A percentile compares a stretch with the other conserved stretches of the same genome.
phyloP scores from a whole-genome alignment of 2,888 invertebrate species.

The Imbricaverruca yamaguchii region DNA sequence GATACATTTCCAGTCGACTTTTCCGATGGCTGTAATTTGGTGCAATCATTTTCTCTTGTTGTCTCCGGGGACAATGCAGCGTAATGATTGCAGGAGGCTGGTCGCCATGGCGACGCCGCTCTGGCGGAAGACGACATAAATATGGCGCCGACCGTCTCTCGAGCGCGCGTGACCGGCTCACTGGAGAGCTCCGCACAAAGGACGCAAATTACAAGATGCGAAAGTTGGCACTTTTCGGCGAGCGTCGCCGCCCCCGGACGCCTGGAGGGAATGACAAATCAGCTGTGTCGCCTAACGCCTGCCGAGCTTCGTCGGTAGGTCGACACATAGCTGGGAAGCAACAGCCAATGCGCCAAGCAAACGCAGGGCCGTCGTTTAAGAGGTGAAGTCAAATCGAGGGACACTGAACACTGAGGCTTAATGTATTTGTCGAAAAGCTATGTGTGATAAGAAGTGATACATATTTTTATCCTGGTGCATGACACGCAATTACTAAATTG shows the following conservation, averaged over 20 bases:
- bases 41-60: slow-evolving; percentile 22
- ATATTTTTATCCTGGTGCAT: too few relatives aligned
- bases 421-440: too few relatives aligned
- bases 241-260: background rate
- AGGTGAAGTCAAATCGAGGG: too few relatives aligned
- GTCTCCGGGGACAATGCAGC: slow-evolving; percentile 10
- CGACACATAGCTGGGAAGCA: background rate
- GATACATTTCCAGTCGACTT: slow-evolving; percentile 15
- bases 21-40: slow-evolving; percentile 6
- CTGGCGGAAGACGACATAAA: slow-evolving; percentile 1
- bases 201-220: slow-evolving; percentile 17
- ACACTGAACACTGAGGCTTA: too few relatives aligned
- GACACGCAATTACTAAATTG: too few relatives aligned
- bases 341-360: slow-evolving; percentile 4
- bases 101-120: slow-evolving; percentile 2
- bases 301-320: background rate
- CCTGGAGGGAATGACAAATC: background rate
- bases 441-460: too few relatives aligned
- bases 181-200: background rate
- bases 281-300: background rate
- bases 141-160: background rate
- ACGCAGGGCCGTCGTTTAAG: background rate
- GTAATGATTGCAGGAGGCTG: slow-evolving; percentile 20
- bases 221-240: slow-evolving; percentile 18
- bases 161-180: background rate